Percentiles rank a stretch among this genome's conserved stretches.
These are phyloP conservation scores for Melanotaenia parkinsoni DNA, from an alignment of 2,797 vertebrate species.

Conservation along the genomic window DNA sequence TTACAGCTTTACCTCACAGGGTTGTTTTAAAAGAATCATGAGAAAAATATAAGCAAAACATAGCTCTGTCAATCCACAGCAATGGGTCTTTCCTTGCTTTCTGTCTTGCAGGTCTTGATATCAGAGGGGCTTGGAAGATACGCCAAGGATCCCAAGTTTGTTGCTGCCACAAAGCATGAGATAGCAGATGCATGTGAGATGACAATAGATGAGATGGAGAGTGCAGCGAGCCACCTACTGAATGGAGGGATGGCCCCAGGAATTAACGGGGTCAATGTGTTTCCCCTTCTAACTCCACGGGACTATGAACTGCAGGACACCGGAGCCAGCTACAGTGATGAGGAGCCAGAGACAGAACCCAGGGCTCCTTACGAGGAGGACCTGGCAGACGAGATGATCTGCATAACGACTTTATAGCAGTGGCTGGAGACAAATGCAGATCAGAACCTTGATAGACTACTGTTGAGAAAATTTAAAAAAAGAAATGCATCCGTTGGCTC, in stretches of 20 bases:
- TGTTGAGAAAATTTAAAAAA: constrained; percentile 47
- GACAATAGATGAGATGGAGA: constrained; percentile 99
- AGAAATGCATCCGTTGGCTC: constrained; percentile 84
- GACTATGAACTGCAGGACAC: constrained; percentile 95
- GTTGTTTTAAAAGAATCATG: not conserved
- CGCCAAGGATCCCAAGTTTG: constrained; percentile 97
- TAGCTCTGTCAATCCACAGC: not conserved
- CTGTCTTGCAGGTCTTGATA: constrained; percentile 91
- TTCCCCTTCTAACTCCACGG: constrained; percentile 85
- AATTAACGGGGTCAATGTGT: constrained; percentile 87
- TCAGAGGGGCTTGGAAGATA: constrained; percentile 97
- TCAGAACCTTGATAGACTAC: constrained; percentile 51
- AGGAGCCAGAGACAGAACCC: constrained; percentile 89
- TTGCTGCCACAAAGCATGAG: constrained; percentile 96
- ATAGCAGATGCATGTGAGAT: constrained; percentile 98
- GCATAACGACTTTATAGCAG: constrained; percentile 98
- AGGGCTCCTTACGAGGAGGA: constrained; percentile 92
- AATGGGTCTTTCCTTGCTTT: constrained; percentile 23
- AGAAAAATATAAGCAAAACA: constrained; percentile 16
- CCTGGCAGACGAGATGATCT: constrained; percentile 99
- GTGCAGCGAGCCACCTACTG: constrained; percentile 95
- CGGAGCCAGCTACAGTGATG: constrained; percentile 93
- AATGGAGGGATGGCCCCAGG: constrained; percentile 87
- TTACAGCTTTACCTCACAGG: not conserved
- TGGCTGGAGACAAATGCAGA: constrained; percentile 60